A percentile compares a stretch with the other conserved stretches of the same genome.
Evolutionary conservation across 2,113 vertebrate genomes (phyloP).

Genomic region (Nesoenas mayeri): DNA sequence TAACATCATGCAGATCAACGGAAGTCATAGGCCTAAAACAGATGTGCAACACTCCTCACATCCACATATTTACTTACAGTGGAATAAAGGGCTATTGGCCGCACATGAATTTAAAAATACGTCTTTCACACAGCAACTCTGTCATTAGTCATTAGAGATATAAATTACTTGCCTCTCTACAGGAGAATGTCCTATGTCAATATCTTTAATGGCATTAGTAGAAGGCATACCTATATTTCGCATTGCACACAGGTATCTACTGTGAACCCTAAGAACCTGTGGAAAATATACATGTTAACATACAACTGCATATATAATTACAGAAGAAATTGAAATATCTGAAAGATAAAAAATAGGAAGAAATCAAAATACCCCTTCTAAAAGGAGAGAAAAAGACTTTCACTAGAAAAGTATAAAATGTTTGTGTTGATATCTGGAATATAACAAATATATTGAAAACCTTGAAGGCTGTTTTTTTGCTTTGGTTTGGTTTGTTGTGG

Average conservation of each 20-base stretch:
- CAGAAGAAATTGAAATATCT: background rate
- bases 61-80: background rate
- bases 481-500: background rate
- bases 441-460: background rate
- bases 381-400: rapidly evolving
- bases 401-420: background rate
- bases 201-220: background rate
- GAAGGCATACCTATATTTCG: background rate
- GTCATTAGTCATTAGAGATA: background rate
- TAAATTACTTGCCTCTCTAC: background rate
- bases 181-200: background rate
- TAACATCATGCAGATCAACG: background rate
- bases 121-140: background rate
- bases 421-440: background rate
- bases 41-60: background rate
- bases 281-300: background rate
- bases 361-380: background rate
- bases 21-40: background rate
- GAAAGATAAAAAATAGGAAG: background rate
- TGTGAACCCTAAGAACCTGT: rapidly evolving
- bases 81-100: background rate
- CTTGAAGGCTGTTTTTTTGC: background rate
- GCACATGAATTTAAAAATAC: background rate
- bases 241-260: background rate
- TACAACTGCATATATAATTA: background rate